phyloP scores from a whole-genome alignment of 2,113 vertebrate species.

The Scomber japonicus region DNA sequence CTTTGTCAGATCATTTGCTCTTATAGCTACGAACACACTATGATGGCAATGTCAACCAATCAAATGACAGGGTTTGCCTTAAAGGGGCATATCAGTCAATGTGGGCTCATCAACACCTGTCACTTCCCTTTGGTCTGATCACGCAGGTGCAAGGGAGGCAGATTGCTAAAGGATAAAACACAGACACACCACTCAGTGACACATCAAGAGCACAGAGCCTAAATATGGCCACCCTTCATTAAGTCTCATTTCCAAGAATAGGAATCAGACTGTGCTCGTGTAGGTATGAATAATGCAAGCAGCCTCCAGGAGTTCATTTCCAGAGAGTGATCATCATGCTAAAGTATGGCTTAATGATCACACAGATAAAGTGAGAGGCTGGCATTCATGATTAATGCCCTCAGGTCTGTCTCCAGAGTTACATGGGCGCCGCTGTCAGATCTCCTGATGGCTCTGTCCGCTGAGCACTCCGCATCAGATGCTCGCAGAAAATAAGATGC shows the following conservation, averaged over 20 bases:
- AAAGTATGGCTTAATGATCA: slow-evolving; percentile 77
- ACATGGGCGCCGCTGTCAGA: slow-evolving; percentile 29
- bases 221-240: slow-evolving; percentile 73
- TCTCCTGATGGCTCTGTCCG: slow-evolving; percentile 28
- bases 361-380: slow-evolving; percentile 74
- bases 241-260: slow-evolving; percentile 81
- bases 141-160: slow-evolving; percentile 24
- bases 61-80: slow-evolving; percentile 1
- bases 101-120: slow-evolving; percentile 21
- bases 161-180: background rate
- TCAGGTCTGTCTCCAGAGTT: slow-evolving; percentile 54
- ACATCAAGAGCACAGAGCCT: slow-evolving; percentile 61
- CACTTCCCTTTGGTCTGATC: slow-evolving; percentile 30
- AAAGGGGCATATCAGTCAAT: background rate
- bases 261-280: slow-evolving; percentile 62
- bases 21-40: slow-evolving; percentile 1
- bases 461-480: slow-evolving; percentile 13
- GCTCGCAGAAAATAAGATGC: slow-evolving; percentile 20
- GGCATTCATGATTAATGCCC: slow-evolving; percentile 75
- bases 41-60: slow-evolving; percentile 29
- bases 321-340: slow-evolving; percentile 74
- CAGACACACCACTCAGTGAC: slow-evolving; percentile 30
- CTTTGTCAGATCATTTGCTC: slow-evolving; percentile 7
- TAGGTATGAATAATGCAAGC: slow-evolving; percentile 83
- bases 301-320: slow-evolving; percentile 81